Evolutionary conservation across 2,797 vertebrate genomes (phyloP).

Genomic region (Phrynocephalus guinanensis): DNA sequence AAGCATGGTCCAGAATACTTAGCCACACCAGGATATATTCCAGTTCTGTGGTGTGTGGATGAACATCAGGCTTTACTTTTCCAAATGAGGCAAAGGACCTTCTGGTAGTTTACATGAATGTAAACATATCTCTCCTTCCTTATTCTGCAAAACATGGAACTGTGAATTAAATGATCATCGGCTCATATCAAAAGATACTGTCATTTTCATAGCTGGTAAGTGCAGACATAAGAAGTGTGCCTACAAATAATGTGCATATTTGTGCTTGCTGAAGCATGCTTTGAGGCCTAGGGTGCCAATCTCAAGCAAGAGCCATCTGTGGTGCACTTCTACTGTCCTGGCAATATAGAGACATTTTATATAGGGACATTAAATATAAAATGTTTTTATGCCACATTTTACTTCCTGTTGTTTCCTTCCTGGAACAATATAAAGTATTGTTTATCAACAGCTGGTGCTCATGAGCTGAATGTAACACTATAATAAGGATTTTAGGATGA

Average conservation of each 20-base stretch:
- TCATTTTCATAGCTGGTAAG: neutral
- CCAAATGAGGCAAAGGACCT: neutral
- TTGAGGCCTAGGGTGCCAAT: neutral
- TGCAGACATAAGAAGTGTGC: neutral
- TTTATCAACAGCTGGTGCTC: constrained; percentile 37
- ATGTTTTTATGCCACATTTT: constrained; percentile 42
- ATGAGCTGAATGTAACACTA: neutral
- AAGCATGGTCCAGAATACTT: neutral
- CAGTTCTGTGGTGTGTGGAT: neutral
- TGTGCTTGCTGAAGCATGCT: neutral
- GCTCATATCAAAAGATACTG: neutral
- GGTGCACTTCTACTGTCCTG: neutral
- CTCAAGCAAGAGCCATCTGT: neutral
- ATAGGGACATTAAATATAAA: constrained; percentile 45
- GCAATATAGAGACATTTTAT: constrained; percentile 50
- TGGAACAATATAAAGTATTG: constrained; percentile 14
- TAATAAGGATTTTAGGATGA: constrained; percentile 33
- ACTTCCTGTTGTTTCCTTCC: constrained; percentile 39
- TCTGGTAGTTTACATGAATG: neutral
- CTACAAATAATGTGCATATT: neutral
- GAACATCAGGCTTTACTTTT: too few species aligned
- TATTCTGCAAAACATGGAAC: neutral
- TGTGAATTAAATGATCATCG: neutral
- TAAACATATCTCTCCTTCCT: neutral
- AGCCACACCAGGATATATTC: too few species aligned